Evolutionary conservation across 1,140 invertebrate genomes (phyloP), one percentile per base, ranked within the genome.

Genomic region (Conus betulinus): DNA sequence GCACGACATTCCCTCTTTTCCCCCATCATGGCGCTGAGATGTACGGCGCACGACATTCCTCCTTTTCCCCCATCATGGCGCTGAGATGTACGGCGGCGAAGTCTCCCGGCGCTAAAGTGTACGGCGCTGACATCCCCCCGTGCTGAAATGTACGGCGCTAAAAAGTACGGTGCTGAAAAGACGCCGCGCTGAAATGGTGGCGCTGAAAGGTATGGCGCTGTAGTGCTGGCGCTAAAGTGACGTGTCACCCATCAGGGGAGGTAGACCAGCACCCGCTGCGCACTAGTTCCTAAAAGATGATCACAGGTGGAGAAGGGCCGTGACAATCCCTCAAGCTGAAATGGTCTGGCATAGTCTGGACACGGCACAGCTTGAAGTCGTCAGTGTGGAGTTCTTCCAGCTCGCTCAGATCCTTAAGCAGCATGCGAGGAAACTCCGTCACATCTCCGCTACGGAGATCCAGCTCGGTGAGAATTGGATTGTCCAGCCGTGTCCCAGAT

Each of bases 301-400:
- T 63, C 83, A 85, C 91, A 92, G 5, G 90, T 89, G 0, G 91
- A 39, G 25, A 17, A 25, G 63, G 82, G 11, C 88, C 76, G 60
- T 78, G 15, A 63, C 91, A 92, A 27, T 85, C 53, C 10, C 17
- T 27, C 0, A 86, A 17, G 5, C 81, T 53, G 25, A 90, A 88
- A 10, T 79, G 25, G 4, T 53, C 27, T 25, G 89, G 89, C 84
- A 85, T 23, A 17, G 51, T 71, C 5, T 88, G 89, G 7, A 60
- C n/a, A 67, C 91, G 91, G 57, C 91, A 92, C 27, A 92, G 67
- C 23, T 84, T 83, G 78, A 87, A 92, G 13, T 74, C 60, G 74
- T 92, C 91, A 17, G 88, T 79, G 7, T 84, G 57, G 2, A 91
- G 53, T 20, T 51, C 1, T 57, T 71, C 27, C 25, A 91, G 84